Evolutionary conservation across 2,797 vertebrate species (phyloP).

Genomic region (Gallinago stenura): DNA sequence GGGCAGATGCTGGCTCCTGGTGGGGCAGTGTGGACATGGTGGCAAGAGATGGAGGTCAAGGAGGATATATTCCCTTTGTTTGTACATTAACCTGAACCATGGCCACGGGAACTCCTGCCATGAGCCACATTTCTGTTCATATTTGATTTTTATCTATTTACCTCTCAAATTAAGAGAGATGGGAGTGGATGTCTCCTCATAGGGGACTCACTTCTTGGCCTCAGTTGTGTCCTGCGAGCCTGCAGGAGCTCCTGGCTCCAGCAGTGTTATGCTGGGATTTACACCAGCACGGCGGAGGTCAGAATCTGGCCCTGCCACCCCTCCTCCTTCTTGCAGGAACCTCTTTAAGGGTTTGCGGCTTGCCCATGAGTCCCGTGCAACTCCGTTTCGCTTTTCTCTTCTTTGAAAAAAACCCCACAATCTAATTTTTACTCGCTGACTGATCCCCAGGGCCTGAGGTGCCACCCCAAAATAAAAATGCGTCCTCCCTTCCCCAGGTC

Average conservation of each 20-base stretch:
- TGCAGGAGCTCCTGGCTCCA: not conserved
- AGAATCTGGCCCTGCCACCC: not conserved
- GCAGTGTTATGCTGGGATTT: not conserved
- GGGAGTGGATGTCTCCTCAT: not conserved
- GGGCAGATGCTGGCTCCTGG: not conserved
- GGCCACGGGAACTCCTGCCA: rapidly evolving
- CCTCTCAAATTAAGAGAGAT: not conserved
- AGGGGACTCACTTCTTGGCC: not conserved
- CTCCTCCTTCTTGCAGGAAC: not conserved
- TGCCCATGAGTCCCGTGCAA: not conserved
- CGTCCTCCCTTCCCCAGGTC: not conserved
- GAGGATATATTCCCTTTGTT: not conserved
- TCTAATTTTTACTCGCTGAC: conserved; percentile 11
- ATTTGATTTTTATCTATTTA: conserved; percentile 3
- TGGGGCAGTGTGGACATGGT: not conserved
- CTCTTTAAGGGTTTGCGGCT: not conserved
- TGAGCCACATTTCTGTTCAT: not conserved
- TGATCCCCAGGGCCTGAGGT: not conserved
- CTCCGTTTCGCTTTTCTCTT: not conserved
- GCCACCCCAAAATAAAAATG: conserved; percentile 31
- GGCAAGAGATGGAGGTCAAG: not conserved
- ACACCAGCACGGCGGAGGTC: not conserved
- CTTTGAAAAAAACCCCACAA: not conserved
- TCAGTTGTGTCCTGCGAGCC: rapidly evolving
- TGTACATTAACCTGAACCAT: not conserved